These are phyloP conservation scores for Lichenostomus cassidix DNA, from an alignment of 2,113 vertebrate species.

Conservation along the genomic window DNA sequence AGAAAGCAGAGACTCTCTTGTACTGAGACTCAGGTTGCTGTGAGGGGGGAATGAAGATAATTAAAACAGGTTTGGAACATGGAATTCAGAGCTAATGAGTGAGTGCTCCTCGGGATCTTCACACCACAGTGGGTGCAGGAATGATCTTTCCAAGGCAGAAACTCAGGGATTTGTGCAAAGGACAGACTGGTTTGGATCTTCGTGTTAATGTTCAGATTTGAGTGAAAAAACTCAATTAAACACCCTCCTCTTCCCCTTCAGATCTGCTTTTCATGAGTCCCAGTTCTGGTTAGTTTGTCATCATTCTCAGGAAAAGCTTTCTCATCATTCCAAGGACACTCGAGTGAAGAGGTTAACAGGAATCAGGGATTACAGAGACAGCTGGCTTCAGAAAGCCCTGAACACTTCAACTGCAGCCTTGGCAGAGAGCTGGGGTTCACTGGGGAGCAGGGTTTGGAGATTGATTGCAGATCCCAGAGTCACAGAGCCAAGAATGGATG, in stretches of 20 bases:
- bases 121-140: fast-evolving
- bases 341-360: not conserved
- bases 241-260: too few relatives aligned
- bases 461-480: not conserved
- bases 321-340: not conserved
- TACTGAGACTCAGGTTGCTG: not conserved
- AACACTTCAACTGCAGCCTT: not conserved
- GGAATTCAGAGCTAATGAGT: not conserved
- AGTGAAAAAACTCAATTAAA: not conserved
- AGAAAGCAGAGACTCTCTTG: not conserved
- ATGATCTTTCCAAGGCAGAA: not conserved
- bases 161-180: not conserved
- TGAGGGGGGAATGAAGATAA: not conserved
- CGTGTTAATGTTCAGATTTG: fast-evolving
- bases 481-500: not conserved
- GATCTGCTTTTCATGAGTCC: not conserved
- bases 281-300: not conserved
- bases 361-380: constrained; percentile 5
- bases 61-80: not conserved
- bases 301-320: not conserved
- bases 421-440: not conserved
- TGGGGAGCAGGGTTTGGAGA: not conserved
- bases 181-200: not conserved
- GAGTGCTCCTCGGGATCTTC: not conserved
- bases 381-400: not conserved